These are phyloP conservation scores for Agrilus cyanescens DNA, from an alignment of 2,888 invertebrate species.

Conservation along the genomic window DNA sequence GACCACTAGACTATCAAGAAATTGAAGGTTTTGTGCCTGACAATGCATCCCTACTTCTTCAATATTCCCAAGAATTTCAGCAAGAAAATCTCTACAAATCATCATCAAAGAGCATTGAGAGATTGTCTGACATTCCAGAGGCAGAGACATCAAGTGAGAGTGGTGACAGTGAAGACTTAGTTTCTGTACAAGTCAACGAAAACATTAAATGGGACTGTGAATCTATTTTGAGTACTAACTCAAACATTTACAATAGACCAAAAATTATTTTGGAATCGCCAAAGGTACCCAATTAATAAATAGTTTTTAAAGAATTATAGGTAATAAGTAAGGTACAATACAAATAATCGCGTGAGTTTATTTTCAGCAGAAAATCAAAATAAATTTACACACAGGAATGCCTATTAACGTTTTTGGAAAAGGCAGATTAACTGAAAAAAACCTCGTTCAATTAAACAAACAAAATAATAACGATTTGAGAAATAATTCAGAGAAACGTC, in stretches of 20 bases:
- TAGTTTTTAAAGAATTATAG: not conserved
- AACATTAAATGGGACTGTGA: conserved; percentile 83
- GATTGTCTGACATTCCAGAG: conserved; percentile 39
- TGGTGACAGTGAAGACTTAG: conserved; percentile 45
- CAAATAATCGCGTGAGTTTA: conserved; percentile 8
- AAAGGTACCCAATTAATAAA: conserved; percentile 35
- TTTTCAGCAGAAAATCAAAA: conserved; percentile 47
- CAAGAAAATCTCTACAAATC: conserved; percentile 26
- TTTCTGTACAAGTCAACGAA: conserved; percentile 49
- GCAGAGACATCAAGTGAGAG: conserved; percentile 24
- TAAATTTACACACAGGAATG: conserved; percentile 62
- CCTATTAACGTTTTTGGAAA: conserved; percentile 52
- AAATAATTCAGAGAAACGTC: conserved; percentile 34
- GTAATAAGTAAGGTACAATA: not conserved
- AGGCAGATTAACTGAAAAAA: conserved; percentile 56
- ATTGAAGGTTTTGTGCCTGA: conserved; percentile 69
- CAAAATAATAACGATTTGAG: conserved; percentile 29
- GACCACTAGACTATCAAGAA: conserved; percentile 81
- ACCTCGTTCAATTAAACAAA: conserved; percentile 52
- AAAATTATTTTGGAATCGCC: conserved; percentile 64
- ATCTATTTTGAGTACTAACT: conserved; percentile 80
- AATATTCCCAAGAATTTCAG: conserved; percentile 62
- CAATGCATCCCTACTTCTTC: conserved; percentile 55
- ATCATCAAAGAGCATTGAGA: conserved; percentile 40
- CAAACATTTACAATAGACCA: conserved; percentile 87